A percentile compares a stretch with the other conserved stretches of the same genome.
phyloP scores from a whole-genome alignment of 1,140 invertebrate genomes.

The Trachymyrmex septentrionalis region DNA sequence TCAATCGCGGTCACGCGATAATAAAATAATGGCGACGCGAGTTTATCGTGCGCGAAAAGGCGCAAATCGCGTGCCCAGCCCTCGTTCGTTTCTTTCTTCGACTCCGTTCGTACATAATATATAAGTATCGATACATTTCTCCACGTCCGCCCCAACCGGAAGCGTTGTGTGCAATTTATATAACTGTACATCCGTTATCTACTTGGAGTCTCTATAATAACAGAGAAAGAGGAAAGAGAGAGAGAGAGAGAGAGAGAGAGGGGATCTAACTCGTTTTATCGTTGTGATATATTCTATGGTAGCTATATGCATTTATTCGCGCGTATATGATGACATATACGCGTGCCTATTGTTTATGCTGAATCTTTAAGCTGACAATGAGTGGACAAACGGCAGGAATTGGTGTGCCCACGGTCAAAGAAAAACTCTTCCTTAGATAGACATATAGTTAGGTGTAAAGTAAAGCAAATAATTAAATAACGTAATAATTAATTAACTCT shows the following conservation, averaged over 20 bases:
- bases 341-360: constrained; percentile 75
- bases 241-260: background rate
- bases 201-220: constrained; percentile 74
- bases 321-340: constrained; percentile 74
- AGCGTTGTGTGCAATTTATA: constrained; percentile 74
- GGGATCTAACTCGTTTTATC: constrained; percentile 81
- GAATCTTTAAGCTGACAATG: constrained; percentile 59
- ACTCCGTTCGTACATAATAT: constrained; percentile 62
- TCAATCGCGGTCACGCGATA: constrained; percentile 48
- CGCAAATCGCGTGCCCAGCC: constrained; percentile 58
- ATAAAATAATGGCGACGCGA: constrained; percentile 31
- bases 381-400: constrained; percentile 58
- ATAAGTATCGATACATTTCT: constrained; percentile 73
- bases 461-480: constrained; percentile 51
- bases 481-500: constrained; percentile 30
- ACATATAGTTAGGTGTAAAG: constrained; percentile 36
- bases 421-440: constrained; percentile 65
- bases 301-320: constrained; percentile 75
- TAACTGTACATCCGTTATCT: constrained; percentile 75
- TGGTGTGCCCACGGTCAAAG: constrained; percentile 49
- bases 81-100: constrained; percentile 71
- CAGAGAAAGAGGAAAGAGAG: background rate
- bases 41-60: constrained; percentile 16
- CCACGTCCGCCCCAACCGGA: constrained; percentile 75
- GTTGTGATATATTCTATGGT: constrained; percentile 82